Evolutionary conservation across 2,888 invertebrate genomes (phyloP).

Genomic region (Endotricha flammealis): DNA sequence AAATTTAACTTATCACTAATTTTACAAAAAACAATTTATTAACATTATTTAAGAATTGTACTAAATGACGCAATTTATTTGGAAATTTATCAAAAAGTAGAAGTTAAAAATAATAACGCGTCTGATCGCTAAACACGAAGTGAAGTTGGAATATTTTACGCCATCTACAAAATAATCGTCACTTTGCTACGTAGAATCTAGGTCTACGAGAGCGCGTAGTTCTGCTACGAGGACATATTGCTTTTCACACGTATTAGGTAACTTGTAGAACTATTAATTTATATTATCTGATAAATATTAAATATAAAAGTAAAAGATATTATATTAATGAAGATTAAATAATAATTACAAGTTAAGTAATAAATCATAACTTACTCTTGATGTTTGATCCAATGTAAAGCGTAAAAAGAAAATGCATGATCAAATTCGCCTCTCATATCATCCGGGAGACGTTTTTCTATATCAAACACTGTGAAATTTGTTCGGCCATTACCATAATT

Average conservation of each 20-base stretch:
- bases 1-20: no score
- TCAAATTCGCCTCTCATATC: slow-evolving; percentile 75
- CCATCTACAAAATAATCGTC: no score
- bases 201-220: slow-evolving; percentile 7
- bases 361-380: slow-evolving; percentile 80
- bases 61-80: no score
- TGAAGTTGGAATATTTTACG: no score
- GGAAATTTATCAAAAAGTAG: no score
- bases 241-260: no score
- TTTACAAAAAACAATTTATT: no score
- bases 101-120: no score
- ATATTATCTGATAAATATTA: neutral
- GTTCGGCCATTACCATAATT: slow-evolving; percentile 63
- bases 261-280: no score
- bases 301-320: slow-evolving; percentile 4
- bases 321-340: neutral
- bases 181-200: neutral
- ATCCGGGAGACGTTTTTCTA: slow-evolving; percentile 69
- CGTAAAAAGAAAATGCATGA: slow-evolving; percentile 87
- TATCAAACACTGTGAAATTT: slow-evolving; percentile 77
- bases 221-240: neutral
- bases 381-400: slow-evolving; percentile 87
- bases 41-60: no score
- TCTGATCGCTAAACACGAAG: no score
- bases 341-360: slow-evolving; percentile 1